phyloP scores from a whole-genome alignment of 2,113 vertebrate genomes.

The Daubentonia madagascariensis region DNA sequence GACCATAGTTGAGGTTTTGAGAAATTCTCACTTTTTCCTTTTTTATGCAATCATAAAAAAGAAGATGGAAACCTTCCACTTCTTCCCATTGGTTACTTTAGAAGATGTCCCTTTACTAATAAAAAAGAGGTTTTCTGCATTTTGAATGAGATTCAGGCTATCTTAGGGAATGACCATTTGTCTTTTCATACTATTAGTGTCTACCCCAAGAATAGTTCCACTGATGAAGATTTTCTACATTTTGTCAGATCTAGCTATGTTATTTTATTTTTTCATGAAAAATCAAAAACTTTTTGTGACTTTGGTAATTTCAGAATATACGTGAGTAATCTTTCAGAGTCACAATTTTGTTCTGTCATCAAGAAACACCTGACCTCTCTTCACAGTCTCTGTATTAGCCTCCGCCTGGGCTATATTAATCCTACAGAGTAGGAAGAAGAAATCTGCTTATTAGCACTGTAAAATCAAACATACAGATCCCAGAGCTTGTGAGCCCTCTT shows the following conservation, averaged over 20 bases:
- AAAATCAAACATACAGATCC: neutral
- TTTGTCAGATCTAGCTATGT: neutral
- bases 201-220: neutral
- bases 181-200: neutral
- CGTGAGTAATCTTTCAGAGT: neutral
- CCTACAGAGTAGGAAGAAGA: neutral
- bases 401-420: neutral
- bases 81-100: neutral
- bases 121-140: neutral
- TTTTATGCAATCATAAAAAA: neutral
- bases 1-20: neutral
- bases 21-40: neutral
- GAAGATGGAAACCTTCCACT: neutral
- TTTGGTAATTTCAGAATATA: neutral
- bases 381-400: neutral
- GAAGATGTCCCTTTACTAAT: neutral
- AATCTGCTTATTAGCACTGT: neutral
- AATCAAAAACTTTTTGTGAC: neutral
- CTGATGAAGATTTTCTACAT: neutral
- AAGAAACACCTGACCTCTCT: neutral
- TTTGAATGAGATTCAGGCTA: neutral
- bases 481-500: neutral
- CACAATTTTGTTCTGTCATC: neutral
- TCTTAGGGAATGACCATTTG: neutral
- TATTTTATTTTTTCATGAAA: constrained; percentile 24